Percentiles rank a stretch among this genome's conserved stretches.
These are phyloP conservation scores for Alectura lathami DNA, from an alignment of 2,113 vertebrate genomes.

Conservation along the genomic window DNA sequence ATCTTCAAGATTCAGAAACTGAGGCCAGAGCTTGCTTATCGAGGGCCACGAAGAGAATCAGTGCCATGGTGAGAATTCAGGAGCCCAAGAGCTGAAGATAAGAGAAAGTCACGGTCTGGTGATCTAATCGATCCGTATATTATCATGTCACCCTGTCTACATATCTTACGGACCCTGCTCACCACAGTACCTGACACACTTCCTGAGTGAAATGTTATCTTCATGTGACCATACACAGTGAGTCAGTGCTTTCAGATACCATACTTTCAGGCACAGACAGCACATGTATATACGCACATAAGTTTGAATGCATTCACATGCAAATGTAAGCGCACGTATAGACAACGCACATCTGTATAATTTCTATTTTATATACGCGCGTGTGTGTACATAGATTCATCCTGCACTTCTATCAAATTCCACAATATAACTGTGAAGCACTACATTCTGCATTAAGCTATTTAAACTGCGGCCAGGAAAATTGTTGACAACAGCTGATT, in stretches of 20 bases:
- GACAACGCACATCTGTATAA: rapidly evolving
- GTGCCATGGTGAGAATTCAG: not conserved
- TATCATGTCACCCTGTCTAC: not conserved
- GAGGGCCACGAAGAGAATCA: not conserved
- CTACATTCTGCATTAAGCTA: not conserved
- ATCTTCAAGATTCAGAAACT: conserved; percentile 22
- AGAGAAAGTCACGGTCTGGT: not conserved
- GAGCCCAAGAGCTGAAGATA: not conserved
- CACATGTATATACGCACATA: rapidly evolving
- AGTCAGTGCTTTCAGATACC: not conserved
- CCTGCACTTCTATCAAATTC: not conserved
- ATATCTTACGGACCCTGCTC: not conserved
- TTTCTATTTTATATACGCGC: not conserved
- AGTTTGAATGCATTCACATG: not conserved
- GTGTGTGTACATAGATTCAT: not conserved
- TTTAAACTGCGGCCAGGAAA: not conserved
- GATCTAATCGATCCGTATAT: not conserved
- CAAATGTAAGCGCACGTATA: rapidly evolving
- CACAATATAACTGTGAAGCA: not conserved
- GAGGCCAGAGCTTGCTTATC: conserved; percentile 4
- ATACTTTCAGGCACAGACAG: not conserved
- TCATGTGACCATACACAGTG: rapidly evolving
- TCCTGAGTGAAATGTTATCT: not conserved
- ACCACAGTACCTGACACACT: not conserved
- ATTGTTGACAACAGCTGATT: conserved; percentile 29